phyloP scores from a whole-genome alignment of 2,888 invertebrate genomes.

The Stenotaenia linearis region DNA sequence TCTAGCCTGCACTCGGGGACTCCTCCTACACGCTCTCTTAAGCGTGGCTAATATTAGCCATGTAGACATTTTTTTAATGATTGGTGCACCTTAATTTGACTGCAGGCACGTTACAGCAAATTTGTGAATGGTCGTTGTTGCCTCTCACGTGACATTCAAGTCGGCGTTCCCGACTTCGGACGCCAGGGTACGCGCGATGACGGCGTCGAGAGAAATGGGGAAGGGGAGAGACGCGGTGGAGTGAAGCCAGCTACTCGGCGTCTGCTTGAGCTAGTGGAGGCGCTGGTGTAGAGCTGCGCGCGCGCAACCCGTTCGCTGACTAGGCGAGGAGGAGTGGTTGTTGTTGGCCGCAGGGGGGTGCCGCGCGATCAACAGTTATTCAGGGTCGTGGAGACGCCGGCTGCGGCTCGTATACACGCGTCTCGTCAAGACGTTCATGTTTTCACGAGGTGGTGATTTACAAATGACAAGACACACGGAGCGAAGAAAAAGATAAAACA shows the following conservation, averaged over 20 bases:
- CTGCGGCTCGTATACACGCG: slow-evolving; percentile 16
- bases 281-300: slow-evolving; percentile 13
- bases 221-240: background rate
- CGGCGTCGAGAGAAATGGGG: background rate
- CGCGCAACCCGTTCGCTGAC: slow-evolving; percentile 15
- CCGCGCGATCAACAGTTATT: slow-evolving; percentile 23
- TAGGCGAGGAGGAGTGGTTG: slow-evolving; percentile 26
- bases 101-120: background rate
- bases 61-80: background rate
- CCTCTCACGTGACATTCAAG: slow-evolving; percentile 2
- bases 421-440: slow-evolving; percentile 5
- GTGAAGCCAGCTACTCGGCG: slow-evolving; percentile 9
- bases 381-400: slow-evolving; percentile 24
- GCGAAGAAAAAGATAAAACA: background rate
- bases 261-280: slow-evolving; percentile 5
- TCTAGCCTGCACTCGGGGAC: background rate
- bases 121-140: slow-evolving; percentile 16
- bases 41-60: slow-evolving; percentile 22
- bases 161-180: slow-evolving; percentile 12
- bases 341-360: slow-evolving; percentile 26
- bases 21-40: background rate
- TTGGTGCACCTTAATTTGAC: slow-evolving; percentile 26
- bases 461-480: background rate
- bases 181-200: slow-evolving; percentile 19
- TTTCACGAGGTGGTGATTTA: background rate